Base-by-base conservation (phyloP, 2,888 invertebrate species). In the Drosophila anceps region DNA sequence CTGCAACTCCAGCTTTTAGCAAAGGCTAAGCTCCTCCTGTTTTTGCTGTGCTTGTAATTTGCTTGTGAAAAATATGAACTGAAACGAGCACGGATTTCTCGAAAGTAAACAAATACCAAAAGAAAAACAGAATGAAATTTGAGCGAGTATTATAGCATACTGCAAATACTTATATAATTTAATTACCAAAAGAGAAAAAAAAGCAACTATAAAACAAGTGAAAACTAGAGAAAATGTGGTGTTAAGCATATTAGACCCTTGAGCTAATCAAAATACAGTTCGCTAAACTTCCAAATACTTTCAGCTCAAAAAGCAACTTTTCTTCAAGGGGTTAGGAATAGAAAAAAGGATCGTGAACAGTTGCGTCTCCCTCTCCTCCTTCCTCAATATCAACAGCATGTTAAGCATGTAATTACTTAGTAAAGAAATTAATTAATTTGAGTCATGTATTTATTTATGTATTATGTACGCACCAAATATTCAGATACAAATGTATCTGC, bases 351-450 rank as follows among this genome's bases (percentile, higher is more conserved):
- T 41, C 18, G 24, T 24, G 24, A 24, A 33, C 9, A 1, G 9
- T 10, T 20, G 27, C 2, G 4, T 24, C 24, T 24, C 7, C n/a
- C 13, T 0, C 9, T 24, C 24, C 4, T 4, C n/a, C 13, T 0
- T 5, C 51, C 7, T n/a, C 41, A 20, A 43, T 57, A 73, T 54
- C 54, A 60, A 37, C 59, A 64, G 51, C 46, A 75, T 75, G 82
- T 67, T 89, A 87, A 87, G 89, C 76, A 81, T 89, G 81, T 81
- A 77, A 87, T 89, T 87, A 81, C 81, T 76, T 69, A 62, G 76
- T 80, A 75, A 60, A 64, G 84, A 81, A 88, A 85, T 88, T 85
- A 88, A 88, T 88, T 85, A 88, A 84, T 88, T 82, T 86, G 72
- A 73, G 84, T 78, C 74, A 84, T 86, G 81, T 81, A 83, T 83